Base-by-base conservation (phyloP, 2,888 invertebrate species). In the Coenonympha glycerion region DNA sequence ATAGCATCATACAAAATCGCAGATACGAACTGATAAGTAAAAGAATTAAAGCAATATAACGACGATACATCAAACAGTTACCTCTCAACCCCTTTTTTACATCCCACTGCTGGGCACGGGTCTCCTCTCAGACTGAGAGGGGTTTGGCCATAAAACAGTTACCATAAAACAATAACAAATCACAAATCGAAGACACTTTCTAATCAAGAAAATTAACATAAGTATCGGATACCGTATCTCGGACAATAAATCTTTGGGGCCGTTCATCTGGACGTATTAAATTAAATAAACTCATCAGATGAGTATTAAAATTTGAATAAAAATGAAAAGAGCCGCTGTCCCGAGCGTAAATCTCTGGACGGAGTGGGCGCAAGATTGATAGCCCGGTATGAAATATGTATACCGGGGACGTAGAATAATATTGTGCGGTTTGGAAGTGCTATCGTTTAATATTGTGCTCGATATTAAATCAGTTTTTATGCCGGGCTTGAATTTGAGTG, bases 341-440 rank as follows among this genome's bases (percentile, higher is more conserved):
- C 57, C 61, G 56, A 60, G 59, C 64, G 66, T 74, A 71, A 73
- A 77, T 74, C 74, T 73, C 59, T 44, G 59, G 63, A 56, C 49
- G 62, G 62, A 61, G 79, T 74, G 71, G 80, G 82, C 64, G 72
- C 57, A 71, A 73, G 84, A 85, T 81, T 76, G 79, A 85, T 85
- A 60, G 70, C 64, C 60, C 62, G 55, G 58, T 70, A 73, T 79
- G 78, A 79, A 71, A 74, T 77, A 77, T 78, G 73, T 71, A 58
- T 51, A 55, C 41, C 22, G 16, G 47, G 47, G 39, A 39, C 45
- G 47, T 45, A 18, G 52, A 54, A 44, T 58, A 54, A 49, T 56
- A 53, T 64, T 63, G 56, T 49, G 56, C 50, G 41, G 37, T 37
- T 37, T 39, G 57, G 53, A 63, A 56, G 47, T 45, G 63, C 49